Base-by-base conservation (phyloP, 2,797 vertebrate species). In the Epinephelus awoara region DNA sequence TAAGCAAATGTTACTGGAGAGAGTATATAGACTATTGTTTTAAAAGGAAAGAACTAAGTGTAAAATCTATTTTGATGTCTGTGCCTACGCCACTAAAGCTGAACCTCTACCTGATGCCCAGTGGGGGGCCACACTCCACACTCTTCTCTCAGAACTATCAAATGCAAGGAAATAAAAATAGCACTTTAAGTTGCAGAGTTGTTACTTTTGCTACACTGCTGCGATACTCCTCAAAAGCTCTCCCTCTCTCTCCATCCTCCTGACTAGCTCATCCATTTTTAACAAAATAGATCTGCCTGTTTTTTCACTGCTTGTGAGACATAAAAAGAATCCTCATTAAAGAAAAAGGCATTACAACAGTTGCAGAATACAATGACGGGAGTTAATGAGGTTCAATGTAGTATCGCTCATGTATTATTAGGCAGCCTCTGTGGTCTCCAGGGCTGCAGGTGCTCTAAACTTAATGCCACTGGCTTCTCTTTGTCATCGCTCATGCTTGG, bases 321-420 rank as follows among this genome's bases (percentile, higher is more conserved):
- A 67, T 79, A 7, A 75, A 86, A 81, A 78, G 58, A 92, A 72
- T 73, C 79, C 83, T 73, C 50, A 56, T 91, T 89, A 68, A 76
- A 71, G 69, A 65, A 55, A 77, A 67, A 75, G 74, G 70, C 58
- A 84, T 92, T 88, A 84, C 80, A 85, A 82, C 72, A 65, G 71
- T 79, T 77, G 80, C 66, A 66, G 75, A 85, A 82, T 52, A 83
- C 75, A 89, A 82, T 82, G 87, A 81, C 14, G n/a, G 57, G 47
- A 83, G 84, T 82, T 91, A 92, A 93, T 86, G 86, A 84, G 86
- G 79, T 85, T 85, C 55, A 67, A n/a, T 68, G 79, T 74, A 81
- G 79, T 84, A 88, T 86, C 47, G 69, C 79, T 91, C 82, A 84
- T 84, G 89, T 84, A 80, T 88, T 89, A 93, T 90, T 81, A 89